Conservation (phyloP, 2,113 vertebrate species). For the Ophiodon elongatus region DNA sequence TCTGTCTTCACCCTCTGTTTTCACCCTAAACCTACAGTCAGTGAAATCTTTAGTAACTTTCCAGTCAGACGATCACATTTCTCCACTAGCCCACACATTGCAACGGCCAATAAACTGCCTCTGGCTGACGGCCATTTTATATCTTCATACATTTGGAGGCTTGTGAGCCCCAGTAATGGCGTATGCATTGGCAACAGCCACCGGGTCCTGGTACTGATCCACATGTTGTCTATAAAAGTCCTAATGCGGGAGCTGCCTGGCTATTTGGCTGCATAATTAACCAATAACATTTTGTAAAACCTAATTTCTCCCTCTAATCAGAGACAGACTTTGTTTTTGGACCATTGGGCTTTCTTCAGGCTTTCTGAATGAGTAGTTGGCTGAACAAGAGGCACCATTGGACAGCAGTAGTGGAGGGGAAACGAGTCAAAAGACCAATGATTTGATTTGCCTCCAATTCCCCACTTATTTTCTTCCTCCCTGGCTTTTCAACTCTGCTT, state of each 20-base stretch:
- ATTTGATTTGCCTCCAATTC: constrained; percentile 75
- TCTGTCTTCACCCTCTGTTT: not conserved
- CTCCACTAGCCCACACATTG: constrained; percentile 14
- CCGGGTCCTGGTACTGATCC: constrained; percentile 54
- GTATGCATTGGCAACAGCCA: constrained; percentile 52
- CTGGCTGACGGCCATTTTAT: constrained; percentile 52
- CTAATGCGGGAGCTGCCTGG: constrained; percentile 61
- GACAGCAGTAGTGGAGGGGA: constrained; percentile 30
- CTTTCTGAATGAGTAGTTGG: constrained; percentile 56
- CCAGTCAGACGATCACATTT: constrained; percentile 18
- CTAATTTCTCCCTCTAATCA: constrained; percentile 72
- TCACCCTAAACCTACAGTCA: not conserved
- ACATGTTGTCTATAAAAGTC: constrained; percentile 67
- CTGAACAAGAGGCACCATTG: constrained; percentile 35
- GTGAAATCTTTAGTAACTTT: constrained; percentile 23
- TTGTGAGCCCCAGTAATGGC: constrained; percentile 16
- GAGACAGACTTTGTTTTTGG: constrained; percentile 65
- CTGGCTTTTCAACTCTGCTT: constrained; percentile 43
- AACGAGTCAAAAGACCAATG: constrained; percentile 60
- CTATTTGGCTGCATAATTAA: constrained; percentile 65
- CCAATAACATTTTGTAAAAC: constrained; percentile 73
- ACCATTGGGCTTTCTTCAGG: constrained; percentile 44
- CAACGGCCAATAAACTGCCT: constrained; percentile 24
- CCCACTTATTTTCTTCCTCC: constrained; percentile 65
- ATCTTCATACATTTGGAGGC: constrained; percentile 37